These are phyloP conservation scores for Apteryx owenii DNA, from an alignment of 2,113 vertebrate genomes.

Conservation along the genomic window DNA sequence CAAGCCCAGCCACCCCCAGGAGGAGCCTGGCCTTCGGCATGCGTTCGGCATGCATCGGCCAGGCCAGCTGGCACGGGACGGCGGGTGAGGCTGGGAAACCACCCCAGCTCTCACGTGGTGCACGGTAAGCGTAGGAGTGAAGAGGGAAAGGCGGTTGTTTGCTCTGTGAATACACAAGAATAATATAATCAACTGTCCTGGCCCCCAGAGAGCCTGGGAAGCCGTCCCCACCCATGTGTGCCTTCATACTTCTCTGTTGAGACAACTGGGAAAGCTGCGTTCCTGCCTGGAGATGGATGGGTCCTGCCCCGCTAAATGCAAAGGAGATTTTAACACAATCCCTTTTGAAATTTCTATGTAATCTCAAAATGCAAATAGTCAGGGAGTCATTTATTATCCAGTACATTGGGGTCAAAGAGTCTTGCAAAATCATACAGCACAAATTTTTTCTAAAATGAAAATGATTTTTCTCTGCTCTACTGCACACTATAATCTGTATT, in stretches of 20 bases:
- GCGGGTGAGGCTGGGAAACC: neutral
- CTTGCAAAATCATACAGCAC: neutral
- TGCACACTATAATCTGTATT: neutral
- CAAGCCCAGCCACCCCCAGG: neutral
- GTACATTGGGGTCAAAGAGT: neutral
- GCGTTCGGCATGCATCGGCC: too few species aligned
- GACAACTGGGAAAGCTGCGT: neutral
- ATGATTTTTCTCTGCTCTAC: neutral
- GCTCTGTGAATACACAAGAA: too few species aligned
- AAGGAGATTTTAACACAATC: neutral
- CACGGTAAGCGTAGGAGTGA: neutral
- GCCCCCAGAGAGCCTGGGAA: too few species aligned
- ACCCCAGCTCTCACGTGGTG: rapidly evolving
- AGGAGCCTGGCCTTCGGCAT: neutral
- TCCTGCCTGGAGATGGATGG: too few species aligned
- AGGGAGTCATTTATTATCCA: neutral
- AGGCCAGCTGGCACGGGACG: too few species aligned
- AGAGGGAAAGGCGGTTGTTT: neutral
- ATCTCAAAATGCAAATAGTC: neutral
- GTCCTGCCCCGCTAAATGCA: neutral
- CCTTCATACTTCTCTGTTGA: neutral
- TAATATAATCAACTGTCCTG: neutral
- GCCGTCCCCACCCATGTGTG: neutral
- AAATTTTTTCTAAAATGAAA: neutral
- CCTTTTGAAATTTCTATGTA: neutral